Conservation (phyloP, 2,797 vertebrate species). For the Clamator glandarius region DNA sequence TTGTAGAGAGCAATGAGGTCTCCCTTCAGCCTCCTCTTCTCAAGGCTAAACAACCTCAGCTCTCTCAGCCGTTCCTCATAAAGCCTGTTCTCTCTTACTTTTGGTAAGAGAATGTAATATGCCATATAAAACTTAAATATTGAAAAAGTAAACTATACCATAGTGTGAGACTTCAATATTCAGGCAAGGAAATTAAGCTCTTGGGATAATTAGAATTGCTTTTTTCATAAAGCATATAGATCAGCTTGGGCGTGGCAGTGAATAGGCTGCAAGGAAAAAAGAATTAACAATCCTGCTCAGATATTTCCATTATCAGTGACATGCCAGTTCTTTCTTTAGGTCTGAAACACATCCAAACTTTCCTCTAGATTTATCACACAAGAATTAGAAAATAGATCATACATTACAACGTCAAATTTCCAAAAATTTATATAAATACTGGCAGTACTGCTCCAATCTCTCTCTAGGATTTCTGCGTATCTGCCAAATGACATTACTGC, state of each 20-base stretch:
- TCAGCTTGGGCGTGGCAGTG: not conserved
- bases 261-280: not conserved
- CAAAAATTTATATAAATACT: not conserved
- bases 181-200: not conserved
- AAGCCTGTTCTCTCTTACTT: not conserved
- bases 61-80: not conserved
- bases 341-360: not conserved
- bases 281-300: not conserved
- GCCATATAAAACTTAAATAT: not conserved
- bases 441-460: not conserved
- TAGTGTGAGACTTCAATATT: not conserved
- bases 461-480: not conserved
- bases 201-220: not conserved
- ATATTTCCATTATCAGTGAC: not conserved
- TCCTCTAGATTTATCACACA: not conserved
- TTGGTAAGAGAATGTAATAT: not conserved
- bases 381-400: not conserved
- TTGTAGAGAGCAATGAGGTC: no score
- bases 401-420: not conserved
- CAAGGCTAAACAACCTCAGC: no score
- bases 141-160: not conserved
- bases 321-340: not conserved
- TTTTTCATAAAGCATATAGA: not conserved
- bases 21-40: no score
- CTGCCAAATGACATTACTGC: not conserved